Conservation (phyloP, 1,140 invertebrate genomes). For the Dendroctonus ponderosae region DNA sequence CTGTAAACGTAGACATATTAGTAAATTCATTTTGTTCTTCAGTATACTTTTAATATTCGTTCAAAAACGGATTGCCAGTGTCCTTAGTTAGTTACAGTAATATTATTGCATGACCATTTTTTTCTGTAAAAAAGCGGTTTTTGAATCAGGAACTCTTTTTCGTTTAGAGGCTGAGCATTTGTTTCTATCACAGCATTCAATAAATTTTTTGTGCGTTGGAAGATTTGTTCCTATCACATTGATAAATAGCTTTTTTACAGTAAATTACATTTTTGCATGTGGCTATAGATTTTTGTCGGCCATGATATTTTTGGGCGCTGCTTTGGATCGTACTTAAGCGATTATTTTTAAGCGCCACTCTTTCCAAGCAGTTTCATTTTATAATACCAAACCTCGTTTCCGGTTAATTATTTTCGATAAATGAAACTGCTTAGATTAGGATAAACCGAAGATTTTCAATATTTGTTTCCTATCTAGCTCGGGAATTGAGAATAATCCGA, state of each 20-base stretch:
- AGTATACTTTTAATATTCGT: constrained; percentile 7
- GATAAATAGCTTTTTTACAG: constrained; percentile 10
- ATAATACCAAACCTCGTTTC: not conserved
- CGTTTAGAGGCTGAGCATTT: not conserved
- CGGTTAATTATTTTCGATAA: not conserved
- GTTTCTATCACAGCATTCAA: constrained; percentile 1
- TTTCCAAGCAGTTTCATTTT: too few relatives aligned
- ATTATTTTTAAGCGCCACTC: constrained; percentile 37
- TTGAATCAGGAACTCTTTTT: not conserved
- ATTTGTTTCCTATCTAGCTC: constrained; percentile 65
- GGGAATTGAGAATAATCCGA: constrained; percentile 92
- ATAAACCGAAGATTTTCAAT: constrained; percentile 6
- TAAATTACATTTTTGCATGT: constrained; percentile 44
- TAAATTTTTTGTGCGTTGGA: not conserved
- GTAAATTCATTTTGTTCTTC: not conserved
- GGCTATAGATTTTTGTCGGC: constrained; percentile 51
- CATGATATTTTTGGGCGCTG: constrained; percentile 43
- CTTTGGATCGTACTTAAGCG: constrained; percentile 44
- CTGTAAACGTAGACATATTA: constrained; percentile 17
- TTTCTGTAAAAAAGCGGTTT: not conserved
- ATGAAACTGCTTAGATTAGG: not conserved
- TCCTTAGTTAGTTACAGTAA: constrained; percentile 27
- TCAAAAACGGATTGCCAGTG: constrained; percentile 29
- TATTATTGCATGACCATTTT: constrained; percentile 25
- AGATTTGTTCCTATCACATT: constrained; percentile 4